Percentiles rank a stretch among this genome's conserved stretches.
These are phyloP conservation scores for Physeter macrocephalus DNA, from an alignment of 2,113 vertebrate genomes.

Conservation along the genomic window DNA sequence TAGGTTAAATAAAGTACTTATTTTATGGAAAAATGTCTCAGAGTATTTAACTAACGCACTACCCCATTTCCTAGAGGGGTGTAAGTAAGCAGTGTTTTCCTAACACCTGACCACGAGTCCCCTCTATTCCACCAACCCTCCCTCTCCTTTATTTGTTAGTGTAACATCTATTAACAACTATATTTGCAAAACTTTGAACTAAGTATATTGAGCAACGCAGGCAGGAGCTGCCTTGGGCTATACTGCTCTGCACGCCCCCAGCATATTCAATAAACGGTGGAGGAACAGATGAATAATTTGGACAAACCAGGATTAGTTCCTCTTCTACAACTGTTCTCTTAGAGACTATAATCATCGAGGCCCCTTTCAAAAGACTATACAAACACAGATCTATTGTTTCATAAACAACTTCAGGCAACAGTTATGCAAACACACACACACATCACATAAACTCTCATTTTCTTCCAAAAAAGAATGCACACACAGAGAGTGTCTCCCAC, in stretches of 20 bases:
- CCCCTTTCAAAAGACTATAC: not conserved
- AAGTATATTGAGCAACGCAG: conserved; percentile 1
- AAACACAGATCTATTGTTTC: not conserved
- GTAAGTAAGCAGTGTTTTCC: not conserved
- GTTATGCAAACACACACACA: not conserved
- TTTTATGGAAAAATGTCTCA: not conserved
- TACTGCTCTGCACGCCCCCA: not conserved
- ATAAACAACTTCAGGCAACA: conserved; percentile 4
- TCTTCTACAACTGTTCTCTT: not conserved
- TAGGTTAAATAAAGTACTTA: not conserved
- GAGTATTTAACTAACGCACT: not conserved
- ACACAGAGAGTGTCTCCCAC: not conserved
- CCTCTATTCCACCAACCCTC: not conserved
- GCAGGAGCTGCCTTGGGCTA: not conserved
- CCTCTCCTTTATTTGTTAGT: not conserved
- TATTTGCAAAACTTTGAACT: conserved; percentile 6
- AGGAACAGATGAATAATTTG: conserved; percentile 34
- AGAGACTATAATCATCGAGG: not conserved
- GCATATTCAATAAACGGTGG: not conserved
- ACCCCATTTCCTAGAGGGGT: not conserved
- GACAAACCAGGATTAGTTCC: not conserved
- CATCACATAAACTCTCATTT: not conserved
- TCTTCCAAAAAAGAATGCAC: not conserved
- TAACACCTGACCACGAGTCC: not conserved
- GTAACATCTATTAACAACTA: not conserved